Base-by-base conservation (phyloP, 2,113 vertebrate genomes). In the Urocitellus parryii region DNA sequence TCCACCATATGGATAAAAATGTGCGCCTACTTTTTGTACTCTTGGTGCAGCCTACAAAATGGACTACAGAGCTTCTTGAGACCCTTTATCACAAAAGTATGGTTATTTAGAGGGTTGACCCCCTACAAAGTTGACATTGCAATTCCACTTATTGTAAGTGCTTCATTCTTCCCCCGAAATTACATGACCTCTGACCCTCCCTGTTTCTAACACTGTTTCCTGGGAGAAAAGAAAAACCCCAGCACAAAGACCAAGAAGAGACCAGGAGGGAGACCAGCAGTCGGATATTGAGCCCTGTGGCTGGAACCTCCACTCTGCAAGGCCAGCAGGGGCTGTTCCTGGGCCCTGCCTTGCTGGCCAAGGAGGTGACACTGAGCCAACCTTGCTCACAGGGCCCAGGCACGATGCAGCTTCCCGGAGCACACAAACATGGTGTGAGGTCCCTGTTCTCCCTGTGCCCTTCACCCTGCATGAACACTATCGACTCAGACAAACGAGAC, bases 261-360 rank as follows among this genome's bases (percentile, higher is more conserved):
- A 82, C 4, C 39, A 82, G 20, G 45, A 67, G n/a, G 48, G 17
- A 18, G 56, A 34, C 8, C 5, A 22, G 0, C 0, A 18, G 18
- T 4, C 12, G 48, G 16, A 37, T 32, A 0, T 10, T 1, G 22
- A 5, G 29, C 2, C 22, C 67, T n/a, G 18, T 4, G 25, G 25
- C 3, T 79, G 20, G 2, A 39, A 2, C 14, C 16, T 72, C 14
- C 3, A 3, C 2, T 8, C 51, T 39, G 4, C 61, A 42, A 53
- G 48, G 10, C 73, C 63, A 17, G 39, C 32, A 88, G 29, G 84
- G 14, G 6, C 8, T 22, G 8, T 56, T 61, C 72, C 53, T 18
- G 24, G 24, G 17, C 24, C 18, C 11, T 18, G 39, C 7, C 0
- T 39, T 68, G 25, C 25, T 5, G 39, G 18, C 48, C 24, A n/a